Base-by-base conservation (phyloP, 2,888 invertebrate species). In the Chromoteleia sp. region DNA sequence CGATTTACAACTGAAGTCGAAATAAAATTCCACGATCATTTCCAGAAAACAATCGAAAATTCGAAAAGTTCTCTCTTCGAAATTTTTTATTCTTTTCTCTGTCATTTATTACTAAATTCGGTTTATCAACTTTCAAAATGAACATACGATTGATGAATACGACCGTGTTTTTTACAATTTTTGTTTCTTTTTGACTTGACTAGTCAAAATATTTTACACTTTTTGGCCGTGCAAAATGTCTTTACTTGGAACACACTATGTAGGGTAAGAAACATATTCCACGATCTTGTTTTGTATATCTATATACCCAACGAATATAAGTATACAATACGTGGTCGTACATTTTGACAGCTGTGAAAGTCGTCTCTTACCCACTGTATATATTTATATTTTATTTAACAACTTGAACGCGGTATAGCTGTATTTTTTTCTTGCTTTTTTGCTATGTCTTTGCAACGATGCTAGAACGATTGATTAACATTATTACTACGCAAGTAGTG, bases 201-300 rank as follows among this genome's bases (percentile, higher is more conserved):
- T 52, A 52, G 71, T 73, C 61, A 52, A 73, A 73, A 52, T 74
- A 63, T 54, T 63, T 61, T 41, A 54, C 54, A 74, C 41, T 15
- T 25, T 45, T 21, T 48, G 54, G 63, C 14, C 74, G 63, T 74
- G 74, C 74, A 65, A 73, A 73, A 73, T 54, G 63, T 45, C 17
- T 25, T 48, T 63, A 30, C 14, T 52, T 43, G 29, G 50, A 63
- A 54, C 54, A 56, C 45, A 54, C 63, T 74, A 71, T 71, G 15
- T 30, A 59, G 25, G 25, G n/a, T n/a, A n/a, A n/a, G n/a, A n/a
- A n/a, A n/a, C n/a, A n/a, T n/a, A n/a, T n/a, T n/a, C n/a, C n/a
- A n/a, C n/a, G n/a, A n/a, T n/a, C n/a, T n/a, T n/a, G n/a, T n/a
- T n/a, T n/a, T n/a, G n/a, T n/a, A n/a, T n/a, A n/a, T n/a, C n/a